A percentile compares a stretch with the other conserved stretches of the same genome.
Evolutionary conservation across 2,888 invertebrate species (phyloP).

Genomic region (Tillus elongatus): DNA sequence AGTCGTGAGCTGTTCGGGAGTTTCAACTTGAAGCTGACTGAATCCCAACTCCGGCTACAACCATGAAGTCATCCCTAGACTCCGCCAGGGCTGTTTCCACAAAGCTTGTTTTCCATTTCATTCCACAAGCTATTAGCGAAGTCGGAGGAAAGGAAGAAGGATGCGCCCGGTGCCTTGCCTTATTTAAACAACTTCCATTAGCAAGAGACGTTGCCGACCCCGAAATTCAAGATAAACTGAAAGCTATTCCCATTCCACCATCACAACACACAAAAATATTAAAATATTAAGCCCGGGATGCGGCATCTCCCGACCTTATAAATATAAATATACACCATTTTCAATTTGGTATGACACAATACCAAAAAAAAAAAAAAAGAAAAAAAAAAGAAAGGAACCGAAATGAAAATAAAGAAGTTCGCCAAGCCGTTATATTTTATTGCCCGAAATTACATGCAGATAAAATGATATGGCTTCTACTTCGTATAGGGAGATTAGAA

Average conservation of each 20-base stretch:
- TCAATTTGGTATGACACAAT: conserved; percentile 1
- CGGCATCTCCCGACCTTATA: conserved; percentile 1
- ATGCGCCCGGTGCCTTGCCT: conserved; percentile 33
- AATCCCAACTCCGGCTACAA: no score
- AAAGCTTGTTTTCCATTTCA: conserved; percentile 36
- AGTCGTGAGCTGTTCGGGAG: no score
- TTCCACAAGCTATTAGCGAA: conserved; percentile 37
- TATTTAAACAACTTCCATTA: conserved; percentile 42
- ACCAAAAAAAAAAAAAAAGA: background rate
- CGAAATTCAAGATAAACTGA: conserved; percentile 21
- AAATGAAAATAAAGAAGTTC: background rate
- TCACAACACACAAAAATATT: conserved; percentile 25
- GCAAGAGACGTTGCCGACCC: conserved; percentile 19
- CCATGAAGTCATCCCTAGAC: no score
- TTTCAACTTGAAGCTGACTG: no score
- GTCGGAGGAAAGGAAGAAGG: conserved; percentile 35
- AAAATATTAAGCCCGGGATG: conserved; percentile 21
- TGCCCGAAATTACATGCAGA: no score
- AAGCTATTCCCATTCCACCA: conserved; percentile 22
- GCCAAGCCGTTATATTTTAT: conserved; percentile 1
- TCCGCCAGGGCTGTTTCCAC: conserved; percentile 26
- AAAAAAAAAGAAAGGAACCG: background rate
- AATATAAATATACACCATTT: conserved; percentile 1
- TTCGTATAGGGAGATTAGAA: no score
- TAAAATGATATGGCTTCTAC: no score